Percentiles rank a stretch among this genome's conserved stretches.
These are phyloP conservation scores for Chlorops oryzae DNA, from an alignment of 1,140 invertebrate species.

Conservation along the genomic window DNA sequence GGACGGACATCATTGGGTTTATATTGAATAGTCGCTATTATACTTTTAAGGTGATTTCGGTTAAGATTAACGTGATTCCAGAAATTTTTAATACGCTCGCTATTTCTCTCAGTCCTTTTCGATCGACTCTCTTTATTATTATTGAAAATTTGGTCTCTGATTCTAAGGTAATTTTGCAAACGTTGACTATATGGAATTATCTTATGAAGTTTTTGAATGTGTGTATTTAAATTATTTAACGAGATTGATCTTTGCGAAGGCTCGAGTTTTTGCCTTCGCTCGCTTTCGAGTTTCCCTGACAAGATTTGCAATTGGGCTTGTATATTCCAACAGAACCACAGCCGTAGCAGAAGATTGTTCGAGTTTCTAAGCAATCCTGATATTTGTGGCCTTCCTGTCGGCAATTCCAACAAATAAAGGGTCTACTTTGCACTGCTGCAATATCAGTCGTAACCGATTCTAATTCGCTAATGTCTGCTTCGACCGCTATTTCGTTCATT, in stretches of 20 bases:
- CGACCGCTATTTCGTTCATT: no score
- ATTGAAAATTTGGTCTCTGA: background rate
- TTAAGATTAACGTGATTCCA: no score
- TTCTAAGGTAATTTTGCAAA: background rate
- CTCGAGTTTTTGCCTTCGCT: background rate
- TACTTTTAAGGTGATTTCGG: no score
- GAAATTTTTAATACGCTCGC: background rate
- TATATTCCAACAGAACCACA: conserved; percentile 4
- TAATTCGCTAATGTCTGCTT: no score
- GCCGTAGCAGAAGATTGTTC: conserved; percentile 13
- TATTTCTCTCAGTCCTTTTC: background rate
- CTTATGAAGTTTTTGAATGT: background rate
- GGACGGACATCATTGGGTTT: conserved; percentile 6
- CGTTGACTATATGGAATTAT: conserved; percentile 3
- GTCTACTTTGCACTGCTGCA: no score
- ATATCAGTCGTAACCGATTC: no score
- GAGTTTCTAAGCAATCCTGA: conserved; percentile 9
- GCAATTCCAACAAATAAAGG: conserved; percentile 18
- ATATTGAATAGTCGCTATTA: no score
- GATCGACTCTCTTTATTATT: background rate
- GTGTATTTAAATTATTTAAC: background rate
- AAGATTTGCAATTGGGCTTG: conserved; percentile 2
- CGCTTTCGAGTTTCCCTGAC: background rate
- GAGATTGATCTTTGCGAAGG: background rate
- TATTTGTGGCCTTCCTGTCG: conserved; percentile 9